Conservation (phyloP, 2,888 invertebrate species). For the Teinopalpus imperialis region DNA sequence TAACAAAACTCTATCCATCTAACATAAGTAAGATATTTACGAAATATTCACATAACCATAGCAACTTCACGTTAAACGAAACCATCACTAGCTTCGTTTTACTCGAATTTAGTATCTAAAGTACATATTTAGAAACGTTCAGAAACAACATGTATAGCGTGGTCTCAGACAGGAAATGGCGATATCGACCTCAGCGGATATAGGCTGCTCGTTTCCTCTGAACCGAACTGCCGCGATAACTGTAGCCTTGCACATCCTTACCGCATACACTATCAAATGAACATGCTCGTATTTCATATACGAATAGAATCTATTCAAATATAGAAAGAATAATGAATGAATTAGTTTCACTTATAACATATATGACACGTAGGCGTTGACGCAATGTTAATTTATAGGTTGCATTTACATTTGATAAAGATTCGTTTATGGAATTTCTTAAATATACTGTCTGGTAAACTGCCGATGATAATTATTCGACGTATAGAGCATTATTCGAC, state of each 20-base stretch:
- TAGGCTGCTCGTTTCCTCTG: constrained; percentile 32
- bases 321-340: too few relatives aligned
- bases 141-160: constrained; percentile 25
- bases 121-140: constrained; percentile 1
- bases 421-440: too few relatives aligned
- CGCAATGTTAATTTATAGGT: too few relatives aligned
- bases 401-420: too few relatives aligned
- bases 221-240: constrained; percentile 26
- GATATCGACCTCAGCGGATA: constrained; percentile 54
- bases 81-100: neutral
- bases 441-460: too few relatives aligned
- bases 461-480: too few relatives aligned
- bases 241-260: constrained; percentile 26
- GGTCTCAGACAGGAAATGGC: constrained; percentile 42
- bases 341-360: too few relatives aligned
- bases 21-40: constrained; percentile 41
- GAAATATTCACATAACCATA: constrained; percentile 38
- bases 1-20: neutral
- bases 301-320: constrained; percentile 11
- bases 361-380: too few relatives aligned
- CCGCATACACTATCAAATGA: neutral
- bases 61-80: neutral
- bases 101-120: neutral
- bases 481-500: too few relatives aligned
- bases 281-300: constrained; percentile 8